Base-by-base conservation (phyloP, 2,113 vertebrate species). In the Gallinago media region DNA sequence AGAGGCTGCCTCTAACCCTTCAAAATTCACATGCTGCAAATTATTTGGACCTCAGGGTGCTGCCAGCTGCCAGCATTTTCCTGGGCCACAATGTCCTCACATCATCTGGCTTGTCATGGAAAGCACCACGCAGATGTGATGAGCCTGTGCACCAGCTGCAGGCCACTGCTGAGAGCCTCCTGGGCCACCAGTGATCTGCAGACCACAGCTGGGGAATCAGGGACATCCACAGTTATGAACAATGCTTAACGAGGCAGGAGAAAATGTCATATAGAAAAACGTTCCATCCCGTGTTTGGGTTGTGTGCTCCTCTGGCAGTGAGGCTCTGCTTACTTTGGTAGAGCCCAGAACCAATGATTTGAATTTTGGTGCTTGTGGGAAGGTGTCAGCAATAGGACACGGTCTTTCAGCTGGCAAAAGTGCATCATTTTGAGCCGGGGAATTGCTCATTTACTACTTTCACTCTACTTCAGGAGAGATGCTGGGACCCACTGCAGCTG, bases 1-100 rank as follows among this genome's bases (percentile, higher is more conserved):
- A 71, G 13, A 77, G 11, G 13, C 19, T 73, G 63, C 36, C 38
- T 67, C 29, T 47, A 65, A 29, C 12, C 9, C 81, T 56, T 80
- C 88, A 61, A 56, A 89, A 78, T 46, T 61, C 68, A 70, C n/a
- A 21, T 0, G 0, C 3, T 5, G 4, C 0, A 3, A 16, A n/a
- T 42, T 40, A 27, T 58, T 31, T 67, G 31, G 23, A 36, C 38
- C 25, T 68, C 36, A 19, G 23, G 54, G 19, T 52, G 21, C 13
- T 88, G 46, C 18, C 40, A 34, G 40, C n/a, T 68, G 52, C 23
- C 49, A 87, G 9, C 31, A 32, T 62, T 52, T 61, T 5, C 31
- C 15, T 54, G 27, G 52, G 15, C 56, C 52, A 26, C 42, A 27
- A 15, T 25, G 38, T 63, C 61, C 56, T 73, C 4, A 2, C 46